A percentile compares a stretch with the other conserved stretches of the same genome.
These are phyloP conservation scores for Parnassius glacialis DNA, from an alignment of 2,888 invertebrate genomes.

Conservation along the genomic window DNA sequence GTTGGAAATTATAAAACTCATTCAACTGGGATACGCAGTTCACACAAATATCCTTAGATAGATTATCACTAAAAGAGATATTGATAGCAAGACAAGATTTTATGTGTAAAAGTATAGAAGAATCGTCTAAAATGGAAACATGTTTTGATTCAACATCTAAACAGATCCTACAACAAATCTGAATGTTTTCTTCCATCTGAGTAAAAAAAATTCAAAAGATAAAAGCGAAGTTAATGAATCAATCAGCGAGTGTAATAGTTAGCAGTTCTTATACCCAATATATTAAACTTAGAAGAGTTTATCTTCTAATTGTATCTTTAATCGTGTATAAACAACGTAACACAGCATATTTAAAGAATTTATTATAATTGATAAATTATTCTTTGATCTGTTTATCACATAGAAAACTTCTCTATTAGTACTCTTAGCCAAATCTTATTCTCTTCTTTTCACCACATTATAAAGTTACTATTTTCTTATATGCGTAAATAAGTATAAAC, in stretches of 20 bases:
- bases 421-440: no score
- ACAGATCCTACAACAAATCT: conserved; percentile 69
- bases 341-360: conserved; percentile 9
- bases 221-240: no score
- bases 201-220: no score
- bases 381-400: no score
- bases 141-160: conserved; percentile 61
- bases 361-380: neutral
- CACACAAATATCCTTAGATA: conserved; percentile 64
- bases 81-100: conserved; percentile 64
- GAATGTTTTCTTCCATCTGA: conserved; percentile 55
- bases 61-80: conserved; percentile 52
- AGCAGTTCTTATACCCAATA: no score
- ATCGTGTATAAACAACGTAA: conserved; percentile 4
- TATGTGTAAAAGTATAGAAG: conserved; percentile 60
- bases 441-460: no score
- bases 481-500: no score
- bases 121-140: conserved; percentile 61
- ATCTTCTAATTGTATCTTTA: no score
- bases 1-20: conserved; percentile 71
- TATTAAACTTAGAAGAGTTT: no score
- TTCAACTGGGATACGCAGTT: conserved; percentile 63
- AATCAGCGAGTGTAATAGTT: conserved; percentile 3
- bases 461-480: no score
- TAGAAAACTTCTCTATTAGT: no score